Base-by-base conservation (phyloP, 2,888 invertebrate species). In the Xylota sylvarum region DNA sequence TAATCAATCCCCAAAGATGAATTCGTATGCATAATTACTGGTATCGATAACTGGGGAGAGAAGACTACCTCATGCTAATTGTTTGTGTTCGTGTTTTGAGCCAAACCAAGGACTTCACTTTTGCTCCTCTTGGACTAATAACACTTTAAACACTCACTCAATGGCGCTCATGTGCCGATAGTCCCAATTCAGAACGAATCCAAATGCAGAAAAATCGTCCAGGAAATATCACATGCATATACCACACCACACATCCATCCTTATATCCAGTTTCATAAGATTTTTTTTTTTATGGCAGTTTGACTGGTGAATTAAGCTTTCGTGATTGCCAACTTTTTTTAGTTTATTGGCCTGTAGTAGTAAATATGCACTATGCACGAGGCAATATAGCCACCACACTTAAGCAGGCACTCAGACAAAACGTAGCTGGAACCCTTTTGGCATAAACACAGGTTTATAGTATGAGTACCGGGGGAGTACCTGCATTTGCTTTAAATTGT, bases 91-190 rank as follows among this genome's bases (percentile, higher is more conserved):
- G 82, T 86, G 86, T 62, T 23, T 23, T 64, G 50, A 62, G 60
- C 64, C 69, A 60, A 50, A 73, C 58, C 32, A 46, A 56, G 69
- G 14, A n/a, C 32, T 69, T 46, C n/a, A 19, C 12, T 40, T 27
- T 35, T 55, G 43, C 12, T 60, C 17, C 23, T 67, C 64, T 74
- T 76, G 19, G 67, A 56, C 78, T 73, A 84, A 83, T 73, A 84
- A 80, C 74, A 80, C 84, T 81, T 85, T 85, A 86, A 82, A 76
- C 85, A 76, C 85, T 81, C 70, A 81, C 76, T 76, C 70, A 72
- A 67, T 43, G n/a, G 30, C 10, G 37, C n/a, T 14, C 37, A 62
- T 76, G 64, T 69, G 72, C 55, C 56, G 55, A 70, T 70, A 60
- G 62, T 56, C 46, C 4, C 17, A 32, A 83, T 73, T 70, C 40